These are phyloP conservation scores for Sardina pilchardus DNA, from an alignment of 2,113 vertebrate genomes.

Conservation along the genomic window DNA sequence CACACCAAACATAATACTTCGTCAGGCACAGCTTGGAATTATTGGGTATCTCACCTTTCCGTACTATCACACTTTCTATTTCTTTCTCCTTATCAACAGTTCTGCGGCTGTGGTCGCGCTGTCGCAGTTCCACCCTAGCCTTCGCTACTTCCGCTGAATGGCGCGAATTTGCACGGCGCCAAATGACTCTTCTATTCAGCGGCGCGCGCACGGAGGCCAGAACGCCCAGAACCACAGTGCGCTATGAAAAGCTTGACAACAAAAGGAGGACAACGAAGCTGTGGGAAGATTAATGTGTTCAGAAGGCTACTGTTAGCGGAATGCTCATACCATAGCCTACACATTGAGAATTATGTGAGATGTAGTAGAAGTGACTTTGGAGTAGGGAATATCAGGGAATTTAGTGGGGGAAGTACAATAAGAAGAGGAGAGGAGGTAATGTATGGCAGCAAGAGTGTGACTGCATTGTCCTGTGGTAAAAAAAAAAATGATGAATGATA, in stretches of 20 bases:
- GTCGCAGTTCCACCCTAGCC: not conserved
- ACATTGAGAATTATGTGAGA: not conserved
- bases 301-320: not conserved
- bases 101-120: not conserved
- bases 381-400: not conserved
- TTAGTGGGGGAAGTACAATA: too few species aligned
- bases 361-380: not conserved
- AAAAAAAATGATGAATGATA: too few species aligned
- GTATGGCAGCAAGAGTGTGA: too few species aligned
- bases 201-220: not conserved
- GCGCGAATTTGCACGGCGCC: not conserved
- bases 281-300: not conserved
- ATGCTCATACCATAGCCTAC: not conserved
- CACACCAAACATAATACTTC: not conserved
- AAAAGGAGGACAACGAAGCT: not conserved
- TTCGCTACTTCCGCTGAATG: not conserved
- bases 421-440: too few species aligned
- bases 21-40: not conserved
- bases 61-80: not conserved
- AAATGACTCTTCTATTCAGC: not conserved
- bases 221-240: not conserved
- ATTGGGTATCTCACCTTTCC: not conserved
- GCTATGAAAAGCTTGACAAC: not conserved
- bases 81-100: conserved; percentile 1
- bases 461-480: too few species aligned